A percentile compares a stretch with the other conserved stretches of the same genome.
Evolutionary conservation across 2,888 invertebrate species (phyloP).

Genomic region (Hirtodrosophila duncani): DNA sequence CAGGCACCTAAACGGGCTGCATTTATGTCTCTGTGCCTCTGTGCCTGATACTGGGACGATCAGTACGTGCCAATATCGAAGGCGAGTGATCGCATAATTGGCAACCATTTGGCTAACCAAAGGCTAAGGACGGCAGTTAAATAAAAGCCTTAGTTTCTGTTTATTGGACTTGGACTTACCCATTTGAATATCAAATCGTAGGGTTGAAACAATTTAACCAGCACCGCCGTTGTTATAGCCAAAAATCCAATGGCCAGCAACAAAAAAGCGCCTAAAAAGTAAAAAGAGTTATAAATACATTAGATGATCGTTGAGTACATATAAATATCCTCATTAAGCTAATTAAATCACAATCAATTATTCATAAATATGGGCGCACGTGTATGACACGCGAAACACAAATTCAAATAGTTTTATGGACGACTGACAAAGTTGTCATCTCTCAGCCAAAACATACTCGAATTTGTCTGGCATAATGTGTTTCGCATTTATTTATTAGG

Average conservation of each 20-base stretch:
- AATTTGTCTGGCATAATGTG: not conserved
- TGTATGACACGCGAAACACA: slow-evolving; percentile 23
- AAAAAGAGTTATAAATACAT: slow-evolving; percentile 5
- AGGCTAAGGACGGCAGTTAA: slow-evolving; percentile 53
- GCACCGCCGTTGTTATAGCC: slow-evolving; percentile 83
- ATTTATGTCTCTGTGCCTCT: too few relatives aligned
- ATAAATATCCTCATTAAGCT: slow-evolving; percentile 53
- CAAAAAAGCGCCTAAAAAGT: slow-evolving; percentile 84
- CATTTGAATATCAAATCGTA: slow-evolving; percentile 86
- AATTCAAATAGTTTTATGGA: too few relatives aligned
- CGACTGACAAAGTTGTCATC: too few relatives aligned
- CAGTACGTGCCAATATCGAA: slow-evolving; percentile 31
- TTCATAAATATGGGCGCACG: slow-evolving; percentile 30
- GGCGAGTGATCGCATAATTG: slow-evolving; percentile 34
- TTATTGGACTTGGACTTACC: slow-evolving; percentile 79
- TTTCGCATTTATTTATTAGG: too few relatives aligned
- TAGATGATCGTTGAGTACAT: slow-evolving; percentile 38
- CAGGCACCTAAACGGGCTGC: slow-evolving; percentile 28
- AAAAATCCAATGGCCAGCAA: slow-evolving; percentile 84
- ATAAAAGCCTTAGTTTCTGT: slow-evolving; percentile 27
- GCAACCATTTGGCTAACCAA: slow-evolving; percentile 29
- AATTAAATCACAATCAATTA: slow-evolving; percentile 41
- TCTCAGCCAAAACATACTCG: not conserved
- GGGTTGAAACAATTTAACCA: slow-evolving; percentile 84
- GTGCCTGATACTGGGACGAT: too few relatives aligned